Evolutionary conservation across 2,888 invertebrate genomes (phyloP).

Genomic region (Calameuta filiformis): DNA sequence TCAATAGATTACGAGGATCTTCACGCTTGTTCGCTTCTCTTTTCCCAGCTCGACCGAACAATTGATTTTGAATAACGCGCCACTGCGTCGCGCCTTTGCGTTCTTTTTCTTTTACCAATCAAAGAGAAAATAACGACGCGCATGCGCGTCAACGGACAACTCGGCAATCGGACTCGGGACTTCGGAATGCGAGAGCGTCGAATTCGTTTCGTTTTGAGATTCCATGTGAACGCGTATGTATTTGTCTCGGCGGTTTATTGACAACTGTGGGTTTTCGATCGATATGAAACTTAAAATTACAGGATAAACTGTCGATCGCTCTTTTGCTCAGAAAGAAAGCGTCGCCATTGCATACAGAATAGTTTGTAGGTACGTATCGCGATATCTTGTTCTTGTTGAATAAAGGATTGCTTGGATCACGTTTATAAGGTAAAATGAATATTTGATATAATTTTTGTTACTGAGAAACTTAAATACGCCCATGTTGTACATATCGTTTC

Average conservation of each 20-base stretch:
- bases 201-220: not conserved
- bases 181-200: not conserved
- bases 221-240: too few relatives aligned
- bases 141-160: not conserved
- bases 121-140: not conserved
- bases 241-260: too few relatives aligned
- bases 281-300: too few relatives aligned
- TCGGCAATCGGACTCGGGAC: not conserved
- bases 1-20: too few relatives aligned
- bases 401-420: too few relatives aligned
- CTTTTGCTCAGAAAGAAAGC: not conserved
- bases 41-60: too few relatives aligned
- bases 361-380: not conserved
- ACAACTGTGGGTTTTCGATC: too few relatives aligned
- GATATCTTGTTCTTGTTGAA: not conserved
- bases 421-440: too few relatives aligned
- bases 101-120: not conserved
- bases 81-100: not conserved
- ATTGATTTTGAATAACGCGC: not conserved
- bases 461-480: not conserved
- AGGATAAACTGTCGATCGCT: too few relatives aligned
- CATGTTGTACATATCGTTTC: not conserved
- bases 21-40: too few relatives aligned
- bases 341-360: conserved; percentile 2
- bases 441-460: too few relatives aligned